Conservation (phyloP, 2,797 vertebrate genomes). For the Phrynocephalus guinanensis region DNA sequence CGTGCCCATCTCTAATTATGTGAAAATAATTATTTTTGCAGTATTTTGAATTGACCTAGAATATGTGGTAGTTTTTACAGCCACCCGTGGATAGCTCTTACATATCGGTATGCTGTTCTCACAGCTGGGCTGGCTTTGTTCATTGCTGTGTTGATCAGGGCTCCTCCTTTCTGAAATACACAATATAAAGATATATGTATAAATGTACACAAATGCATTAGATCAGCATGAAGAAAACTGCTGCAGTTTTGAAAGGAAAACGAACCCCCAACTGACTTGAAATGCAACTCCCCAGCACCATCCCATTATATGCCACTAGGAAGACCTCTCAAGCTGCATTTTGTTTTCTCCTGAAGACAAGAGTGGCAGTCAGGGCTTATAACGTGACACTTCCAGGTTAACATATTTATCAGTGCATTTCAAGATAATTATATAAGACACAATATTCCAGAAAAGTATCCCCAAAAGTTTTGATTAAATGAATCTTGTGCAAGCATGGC, state of each 20-base stretch:
- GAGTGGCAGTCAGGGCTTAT: conserved; percentile 61
- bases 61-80: fast-evolving
- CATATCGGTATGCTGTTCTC: conserved; percentile 84
- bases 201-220: conserved; percentile 30
- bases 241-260: conserved; percentile 33
- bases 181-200: conserved; percentile 14
- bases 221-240: conserved; percentile 28
- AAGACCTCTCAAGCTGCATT: conserved; percentile 64
- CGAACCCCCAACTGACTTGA: not conserved
- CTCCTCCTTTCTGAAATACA: conserved; percentile 87
- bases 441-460: conserved; percentile 28
- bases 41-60: conserved; percentile 1
- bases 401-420: conserved; percentile 72
- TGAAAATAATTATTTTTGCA: not conserved
- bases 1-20: too few relatives aligned
- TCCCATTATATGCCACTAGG: conserved; percentile 9
- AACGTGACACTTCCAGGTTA: conserved; percentile 60
- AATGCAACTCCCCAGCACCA: not conserved
- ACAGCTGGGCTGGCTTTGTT: conserved; percentile 88
- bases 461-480: conserved; percentile 31
- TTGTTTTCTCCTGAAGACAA: conserved; percentile 59
- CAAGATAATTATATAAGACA: conserved; percentile 59
- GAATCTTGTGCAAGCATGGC: not conserved
- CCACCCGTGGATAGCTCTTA: conserved; percentile 69
- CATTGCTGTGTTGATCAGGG: conserved; percentile 90